Base-by-base conservation (phyloP, 2,113 vertebrate species). In the Gambusia affinis region DNA sequence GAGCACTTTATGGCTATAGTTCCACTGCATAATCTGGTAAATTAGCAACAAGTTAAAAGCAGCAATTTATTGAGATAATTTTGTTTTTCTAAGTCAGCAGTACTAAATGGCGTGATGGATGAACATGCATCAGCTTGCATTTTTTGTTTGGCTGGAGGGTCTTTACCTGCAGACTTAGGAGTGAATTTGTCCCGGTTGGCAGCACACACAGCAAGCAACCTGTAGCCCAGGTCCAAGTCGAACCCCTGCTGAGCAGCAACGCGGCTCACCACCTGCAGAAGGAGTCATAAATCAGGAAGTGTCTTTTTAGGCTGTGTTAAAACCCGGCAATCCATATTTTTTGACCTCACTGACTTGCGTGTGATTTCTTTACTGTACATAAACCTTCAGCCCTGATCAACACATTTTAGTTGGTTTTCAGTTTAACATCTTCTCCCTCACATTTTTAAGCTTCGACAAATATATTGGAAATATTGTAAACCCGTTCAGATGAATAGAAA, bases 151-250 rank as follows among this genome's bases (percentile, higher is more conserved):
- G 57, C 28, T 3, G 28, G 19, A n/a, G 60, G 61, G 83, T 91
- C 97, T 95, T 37, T 95, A 99, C 98, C 98, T 83, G 98, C 98
- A 88, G 98, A 99, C 94, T 99, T 99, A 60, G 98, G 98, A 70
- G 98, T 99, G 94, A 99, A 99, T 93, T 99, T 99, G 95, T 99
- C 98, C 70, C 98, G 95, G 96, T 99, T 99, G 33, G 97, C 97
- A 4, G 98, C 97, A 65, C 98, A 99, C 91, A 99, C 98, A 51
- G 98, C 98, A 87, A 99, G 95, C 85, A 99, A 95, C 93, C 98
- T 94, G 94, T 99, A 99, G 92, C 98, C 98, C 37, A 99, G 96
- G 92, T 99, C 98, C 95, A 99, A 93, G 93, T 99, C 98, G 72
- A 96, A 99, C 64, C 98, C 98, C 92, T 99, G 98, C 92, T 99